phyloP scores from a whole-genome alignment of 2,113 vertebrate species.

The Cariama cristata region DNA sequence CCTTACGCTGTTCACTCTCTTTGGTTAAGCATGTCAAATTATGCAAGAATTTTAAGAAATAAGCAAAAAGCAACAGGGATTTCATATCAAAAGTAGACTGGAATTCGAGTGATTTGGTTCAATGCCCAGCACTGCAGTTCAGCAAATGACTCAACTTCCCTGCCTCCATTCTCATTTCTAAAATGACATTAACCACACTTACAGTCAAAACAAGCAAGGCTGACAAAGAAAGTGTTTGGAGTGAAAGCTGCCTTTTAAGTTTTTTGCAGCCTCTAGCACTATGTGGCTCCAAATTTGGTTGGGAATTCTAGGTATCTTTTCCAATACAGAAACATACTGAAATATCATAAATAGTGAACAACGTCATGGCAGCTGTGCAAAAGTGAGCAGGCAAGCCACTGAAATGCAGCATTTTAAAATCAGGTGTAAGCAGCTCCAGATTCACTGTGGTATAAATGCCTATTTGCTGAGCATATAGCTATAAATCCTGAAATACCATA shows the following conservation, averaged over 20 bases:
- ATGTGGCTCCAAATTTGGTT: neutral
- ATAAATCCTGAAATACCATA: neutral
- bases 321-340: neutral
- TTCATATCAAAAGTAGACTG: neutral
- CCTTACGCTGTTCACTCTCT: neutral
- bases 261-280: neutral
- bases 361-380: neutral
- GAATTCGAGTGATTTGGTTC: constrained; percentile 20
- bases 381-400: neutral
- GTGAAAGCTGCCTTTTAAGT: neutral
- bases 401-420: neutral
- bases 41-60: neutral
- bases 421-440: neutral
- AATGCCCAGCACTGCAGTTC: neutral
- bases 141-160: neutral
- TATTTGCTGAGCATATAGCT: neutral
- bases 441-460: neutral
- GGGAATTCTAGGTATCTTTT: neutral
- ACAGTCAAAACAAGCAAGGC: neutral
- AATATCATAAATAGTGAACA: neutral
- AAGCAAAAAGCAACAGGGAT: neutral
- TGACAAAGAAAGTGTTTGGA: neutral
- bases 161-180: neutral
- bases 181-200: neutral
- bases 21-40: neutral